Evolutionary conservation across 2,888 invertebrate species (phyloP), one percentile per base, ranked within the genome.

Genomic region (Mimumesa dahlbomi): DNA sequence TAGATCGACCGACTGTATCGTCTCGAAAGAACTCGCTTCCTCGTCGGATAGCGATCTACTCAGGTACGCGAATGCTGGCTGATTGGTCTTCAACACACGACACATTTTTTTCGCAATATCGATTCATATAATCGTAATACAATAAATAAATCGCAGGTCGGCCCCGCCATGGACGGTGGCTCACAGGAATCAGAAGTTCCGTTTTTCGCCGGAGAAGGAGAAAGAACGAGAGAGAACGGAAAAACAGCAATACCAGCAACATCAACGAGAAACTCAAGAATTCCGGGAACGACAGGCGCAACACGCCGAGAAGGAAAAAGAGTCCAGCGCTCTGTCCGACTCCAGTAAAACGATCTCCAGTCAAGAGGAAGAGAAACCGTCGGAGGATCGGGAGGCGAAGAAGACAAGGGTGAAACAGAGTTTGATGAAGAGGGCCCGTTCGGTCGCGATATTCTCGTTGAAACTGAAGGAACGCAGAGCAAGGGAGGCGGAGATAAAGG

Each of bases 381-480:
- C 84, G 45, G 93, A 93, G 31, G 93, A 93, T 81, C 90, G 93
- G 69, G 91, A 93, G 69, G 93, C 93, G 2, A 93, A 93, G 64
- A 94, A 94, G 84, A 93, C 93, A 34, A 91, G 93, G 11, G 92
- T 94, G 14, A 94, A 94, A 84, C 95, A 96, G 49, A 93, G 93
- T 78, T 88, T 96, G 21, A 95, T 96, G 90, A 96, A 96, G 88
- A 92, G 96, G 52, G 96, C 96, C 4, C 92, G 96, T 11, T 95
- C 95, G 0, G 96, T 96, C 42, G 96, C 96, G 3, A 95, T 96
- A 85, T 96, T 96, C 90, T 96, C 96, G 3, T 90, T 96, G 50
- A 96, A 96, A 61, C 90, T 96, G 71, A 94, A 94, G 82, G 94
- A 94, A 82, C 91, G 94, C n/a, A 91, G 95, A 56, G 95, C 95